Base-by-base conservation (phyloP, 2,888 invertebrate species). In the Diadegma fenestrale region DNA sequence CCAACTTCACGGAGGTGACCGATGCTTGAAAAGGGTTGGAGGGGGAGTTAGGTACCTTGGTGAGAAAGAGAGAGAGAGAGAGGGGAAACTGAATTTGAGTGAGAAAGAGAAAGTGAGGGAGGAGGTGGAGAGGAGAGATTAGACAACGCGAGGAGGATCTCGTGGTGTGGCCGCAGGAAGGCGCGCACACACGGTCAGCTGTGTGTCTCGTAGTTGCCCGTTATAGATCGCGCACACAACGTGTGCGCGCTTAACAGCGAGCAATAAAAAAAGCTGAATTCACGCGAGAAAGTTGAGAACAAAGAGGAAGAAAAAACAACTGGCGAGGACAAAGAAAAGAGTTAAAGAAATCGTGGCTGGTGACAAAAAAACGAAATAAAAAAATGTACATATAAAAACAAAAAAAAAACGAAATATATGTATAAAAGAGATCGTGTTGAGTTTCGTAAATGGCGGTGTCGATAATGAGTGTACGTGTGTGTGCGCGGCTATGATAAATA, bases 391-490 rank as follows among this genome's bases (percentile, higher is more conserved):
- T 51, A 41, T 51, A n/a, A 37, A 30, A 22, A 51, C 3, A 75
- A n/a, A 37, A 30, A 22, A 51, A 8, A 75, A 10, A 22, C 17
- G 8, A 37, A 1, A 54, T 41, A 72, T 14, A 41, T 33, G 48
- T 33, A 33, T 10, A 68, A n/a, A n/a, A 17, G 30, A 51, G 51
- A 86, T 83, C 72, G 69, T 84, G 69, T 63, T 82, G 41, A 77
- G 77, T 80, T 86, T 84, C 80, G 90, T 90, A 91, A 92, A 92
- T 92, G 92, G 92, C 92, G 91, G 91, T 91, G 89, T 82, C 88
- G 89, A 88, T 88, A 89, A 87, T 87, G 90, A 89, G 92, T 90
- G n/a, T 64, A 64, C 87, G 87, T 87, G 88, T 87, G 88, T 82
- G 33, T 26, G 30, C 73, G 78, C 86, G 88, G 89, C 89, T 66